A percentile compares a stretch with the other conserved stretches of the same genome.
phyloP scores from a whole-genome alignment of 2,113 vertebrate genomes.

The Aythya baeri region DNA sequence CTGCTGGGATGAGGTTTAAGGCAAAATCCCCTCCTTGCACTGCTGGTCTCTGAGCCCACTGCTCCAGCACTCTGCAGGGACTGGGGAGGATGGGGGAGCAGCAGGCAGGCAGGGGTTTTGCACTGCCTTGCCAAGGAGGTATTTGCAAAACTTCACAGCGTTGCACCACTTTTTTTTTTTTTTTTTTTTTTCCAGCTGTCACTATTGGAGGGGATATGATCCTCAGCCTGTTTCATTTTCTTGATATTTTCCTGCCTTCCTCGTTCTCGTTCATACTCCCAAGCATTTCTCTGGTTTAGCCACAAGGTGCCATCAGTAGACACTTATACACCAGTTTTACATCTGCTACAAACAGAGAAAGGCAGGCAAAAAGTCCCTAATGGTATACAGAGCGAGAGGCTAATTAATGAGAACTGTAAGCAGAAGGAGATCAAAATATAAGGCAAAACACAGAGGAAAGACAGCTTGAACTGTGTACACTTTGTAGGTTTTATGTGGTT shows the following conservation, averaged over 20 bases:
- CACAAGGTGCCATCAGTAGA: conserved; percentile 74
- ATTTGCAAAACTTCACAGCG: neutral
- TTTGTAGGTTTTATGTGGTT: neutral
- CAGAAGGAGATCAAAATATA: neutral
- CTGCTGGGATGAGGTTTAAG: neutral
- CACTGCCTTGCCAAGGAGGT: neutral
- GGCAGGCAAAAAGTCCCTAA: neutral
- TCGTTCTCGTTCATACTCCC: neutral
- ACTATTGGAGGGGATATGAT: neutral
- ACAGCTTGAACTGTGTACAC: neutral
- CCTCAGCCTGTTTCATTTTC: neutral
- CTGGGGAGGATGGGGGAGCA: accelerated
- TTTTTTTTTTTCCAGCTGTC: neutral
- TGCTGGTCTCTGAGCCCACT: accelerated
- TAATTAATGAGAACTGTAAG: neutral
- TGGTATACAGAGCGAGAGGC: neutral
- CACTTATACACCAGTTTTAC: neutral
- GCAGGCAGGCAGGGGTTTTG: neutral
- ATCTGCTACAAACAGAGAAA: neutral
- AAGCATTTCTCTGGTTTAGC: conserved; percentile 65
- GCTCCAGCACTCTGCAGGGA: neutral
- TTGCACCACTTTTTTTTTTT: neutral
- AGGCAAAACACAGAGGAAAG: neutral
- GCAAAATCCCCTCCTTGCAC: neutral
- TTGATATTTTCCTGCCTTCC: neutral